Percentiles rank a stretch among this genome's conserved stretches.
phyloP scores from a whole-genome alignment of 2,888 invertebrate species.

The Thymelicus sylvestris region DNA sequence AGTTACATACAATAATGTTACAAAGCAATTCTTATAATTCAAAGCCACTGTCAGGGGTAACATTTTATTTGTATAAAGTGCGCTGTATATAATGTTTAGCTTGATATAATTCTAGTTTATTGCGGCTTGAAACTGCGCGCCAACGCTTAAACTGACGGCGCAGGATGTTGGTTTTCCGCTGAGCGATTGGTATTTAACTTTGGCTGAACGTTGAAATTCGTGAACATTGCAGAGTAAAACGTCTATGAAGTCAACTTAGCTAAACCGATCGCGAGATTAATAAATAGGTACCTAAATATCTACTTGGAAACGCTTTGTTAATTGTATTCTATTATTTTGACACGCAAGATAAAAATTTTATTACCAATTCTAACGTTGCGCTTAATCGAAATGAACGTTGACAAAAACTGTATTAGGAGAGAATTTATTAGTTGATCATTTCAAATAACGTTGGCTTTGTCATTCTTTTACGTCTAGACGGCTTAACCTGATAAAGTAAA shows the following conservation, averaged over 20 bases:
- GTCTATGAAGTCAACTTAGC: slow-evolving; percentile 17
- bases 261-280: neutral
- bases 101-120: slow-evolving; percentile 32
- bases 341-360: neutral
- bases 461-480: no score
- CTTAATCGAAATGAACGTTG: no score
- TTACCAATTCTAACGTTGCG: no score
- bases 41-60: neutral
- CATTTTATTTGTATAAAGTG: slow-evolving; percentile 19
- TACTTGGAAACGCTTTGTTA: neutral
- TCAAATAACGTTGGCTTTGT: no score
- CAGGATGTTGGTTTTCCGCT: slow-evolving; percentile 34
- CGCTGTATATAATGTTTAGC: slow-evolving; percentile 24
- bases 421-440: no score
- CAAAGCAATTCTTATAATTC: slow-evolving; percentile 5
- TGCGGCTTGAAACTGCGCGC: slow-evolving; percentile 27
- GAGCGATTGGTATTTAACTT: slow-evolving; percentile 34
- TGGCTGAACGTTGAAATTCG: slow-evolving; percentile 21
- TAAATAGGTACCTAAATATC: neutral
- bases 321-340: neutral
- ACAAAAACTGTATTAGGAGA: no score
- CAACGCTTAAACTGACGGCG: slow-evolving; percentile 25
- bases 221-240: slow-evolving; percentile 15
- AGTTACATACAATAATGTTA: neutral
- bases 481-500: no score